A percentile compares a stretch with the other conserved stretches of the same genome.
These are phyloP conservation scores for Allacma fusca DNA, from an alignment of 2,888 invertebrate species.

Conservation along the genomic window DNA sequence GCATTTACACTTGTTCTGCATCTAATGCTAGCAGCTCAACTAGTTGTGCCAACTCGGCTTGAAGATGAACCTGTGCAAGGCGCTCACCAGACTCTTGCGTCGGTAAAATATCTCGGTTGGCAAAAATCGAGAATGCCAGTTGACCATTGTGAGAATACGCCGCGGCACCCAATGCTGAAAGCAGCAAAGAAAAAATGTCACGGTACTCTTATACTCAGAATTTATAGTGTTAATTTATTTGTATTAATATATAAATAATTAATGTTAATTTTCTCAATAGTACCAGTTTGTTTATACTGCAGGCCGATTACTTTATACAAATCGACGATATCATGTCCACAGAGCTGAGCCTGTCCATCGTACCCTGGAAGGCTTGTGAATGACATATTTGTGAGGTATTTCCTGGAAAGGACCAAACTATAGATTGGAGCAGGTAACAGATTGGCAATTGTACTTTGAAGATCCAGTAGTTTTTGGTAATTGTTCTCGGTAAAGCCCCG, in stretches of 20 bases:
- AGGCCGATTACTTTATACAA: slow-evolving; percentile 56
- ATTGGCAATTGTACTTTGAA: slow-evolving; percentile 28
- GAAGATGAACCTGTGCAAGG: slow-evolving; percentile 41
- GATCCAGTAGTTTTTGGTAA: slow-evolving; percentile 12
- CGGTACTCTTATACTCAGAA: no score
- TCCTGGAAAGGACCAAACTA: slow-evolving; percentile 7
- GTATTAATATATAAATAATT: no score
- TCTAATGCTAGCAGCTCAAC: slow-evolving; percentile 2
- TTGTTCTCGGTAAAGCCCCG: slow-evolving; percentile 18
- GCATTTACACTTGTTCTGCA: not conserved
- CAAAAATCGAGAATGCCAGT: slow-evolving; percentile 47
- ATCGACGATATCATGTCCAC: slow-evolving; percentile 44
- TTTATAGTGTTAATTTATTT: no score
- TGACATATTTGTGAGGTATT: slow-evolving; percentile 34
- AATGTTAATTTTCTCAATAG: slow-evolving; percentile 7
- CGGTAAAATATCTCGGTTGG: slow-evolving; percentile 47
- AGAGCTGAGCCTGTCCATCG: slow-evolving; percentile 36
- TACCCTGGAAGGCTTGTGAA: slow-evolving; percentile 53
- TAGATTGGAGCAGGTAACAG: slow-evolving; percentile 24
- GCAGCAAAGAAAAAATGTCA: not conserved
- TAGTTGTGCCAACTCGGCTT: slow-evolving; percentile 45
- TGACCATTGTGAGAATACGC: slow-evolving; percentile 49
- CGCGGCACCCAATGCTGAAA: slow-evolving; percentile 45
- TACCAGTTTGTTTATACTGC: slow-evolving; percentile 55
- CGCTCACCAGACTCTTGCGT: slow-evolving; percentile 32